Evolutionary conservation across 1,140 invertebrate species (phyloP).

Genomic region (Oryctes rhinoceros): DNA sequence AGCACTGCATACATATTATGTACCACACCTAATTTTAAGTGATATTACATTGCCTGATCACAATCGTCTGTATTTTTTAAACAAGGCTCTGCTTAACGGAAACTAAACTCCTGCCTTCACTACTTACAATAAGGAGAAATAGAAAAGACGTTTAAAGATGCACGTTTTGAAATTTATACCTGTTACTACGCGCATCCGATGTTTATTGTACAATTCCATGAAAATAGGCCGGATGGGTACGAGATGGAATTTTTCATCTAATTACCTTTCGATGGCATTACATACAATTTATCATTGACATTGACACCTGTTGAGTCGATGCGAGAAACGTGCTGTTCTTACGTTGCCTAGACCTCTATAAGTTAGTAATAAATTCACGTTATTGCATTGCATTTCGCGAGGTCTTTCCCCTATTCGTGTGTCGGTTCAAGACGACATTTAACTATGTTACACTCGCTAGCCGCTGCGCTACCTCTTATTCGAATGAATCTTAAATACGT

Average conservation of each 20-base stretch:
- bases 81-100: too few relatives aligned
- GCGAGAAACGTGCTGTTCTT: constrained; percentile 7
- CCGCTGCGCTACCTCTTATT: neutral
- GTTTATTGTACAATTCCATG: neutral
- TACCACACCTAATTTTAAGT: too few relatives aligned
- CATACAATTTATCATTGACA: constrained; percentile 27
- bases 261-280: constrained; percentile 13
- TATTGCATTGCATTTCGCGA: neutral
- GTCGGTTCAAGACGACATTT: neutral
- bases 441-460: neutral
- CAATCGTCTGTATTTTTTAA: too few relatives aligned
- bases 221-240: neutral
- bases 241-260: neutral
- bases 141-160: too few relatives aligned
- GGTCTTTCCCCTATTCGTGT: neutral
- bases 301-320: constrained; percentile 11
- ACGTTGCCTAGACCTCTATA: neutral
- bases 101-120: too few relatives aligned
- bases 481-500: neutral
- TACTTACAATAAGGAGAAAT: too few relatives aligned
- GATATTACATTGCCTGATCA: too few relatives aligned
- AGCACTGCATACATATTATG: too few relatives aligned
- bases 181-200: neutral
- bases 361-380: constrained; percentile 1
- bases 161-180: too few relatives aligned